Evolutionary conservation across 2,113 vertebrate genomes (phyloP), one percentile per base, ranked within the genome.

Genomic region (Leucoraja erinaceus): DNA sequence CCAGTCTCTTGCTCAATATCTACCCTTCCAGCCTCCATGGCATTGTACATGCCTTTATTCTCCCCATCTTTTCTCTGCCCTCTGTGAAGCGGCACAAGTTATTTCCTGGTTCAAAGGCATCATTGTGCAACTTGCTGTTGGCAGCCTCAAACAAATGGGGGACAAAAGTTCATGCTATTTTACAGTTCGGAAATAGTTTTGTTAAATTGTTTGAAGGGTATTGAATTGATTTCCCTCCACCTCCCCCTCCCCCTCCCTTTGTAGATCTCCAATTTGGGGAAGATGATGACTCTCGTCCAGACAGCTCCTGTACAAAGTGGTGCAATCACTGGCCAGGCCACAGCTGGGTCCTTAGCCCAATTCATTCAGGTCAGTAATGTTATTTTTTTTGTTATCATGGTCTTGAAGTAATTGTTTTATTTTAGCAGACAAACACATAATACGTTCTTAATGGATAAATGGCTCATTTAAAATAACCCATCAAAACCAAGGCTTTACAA

Each of bases 211-310:
- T 72, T 22, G 28, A 2, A 31, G 1, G 11, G 59, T 8, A 2
- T 31, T 63, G 3, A 38, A n/a, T 33, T 79, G 33, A 61, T 63
- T 79, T 93, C 79, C 28, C 79, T 83, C 31, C 59, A 47, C 38
- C 38, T 47, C 38, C 38, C 38, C 38, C 38, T 3, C 0, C 38
- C 38, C 38, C 0, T 3, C 38, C 38, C 38, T 47, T 31, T 79
- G 78, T 68, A 93, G 93, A 93, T 93, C 38, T 93, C 93, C 59
- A 93, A 93, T 83, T 59, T 93, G 2, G 93, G 93, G n/a, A 93
- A 93, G 70, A 83, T 93, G 93, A 93, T 93, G 93, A 79, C 93
- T 47, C 79, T 93, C 63, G 93, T 93, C 66, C 93, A 93, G 76
- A 77, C 93, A 66, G 38, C 75, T 61, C 79, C 93, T 33, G 74